phyloP scores from a whole-genome alignment of 2,797 vertebrate genomes.

The Cuniculus paca region DNA sequence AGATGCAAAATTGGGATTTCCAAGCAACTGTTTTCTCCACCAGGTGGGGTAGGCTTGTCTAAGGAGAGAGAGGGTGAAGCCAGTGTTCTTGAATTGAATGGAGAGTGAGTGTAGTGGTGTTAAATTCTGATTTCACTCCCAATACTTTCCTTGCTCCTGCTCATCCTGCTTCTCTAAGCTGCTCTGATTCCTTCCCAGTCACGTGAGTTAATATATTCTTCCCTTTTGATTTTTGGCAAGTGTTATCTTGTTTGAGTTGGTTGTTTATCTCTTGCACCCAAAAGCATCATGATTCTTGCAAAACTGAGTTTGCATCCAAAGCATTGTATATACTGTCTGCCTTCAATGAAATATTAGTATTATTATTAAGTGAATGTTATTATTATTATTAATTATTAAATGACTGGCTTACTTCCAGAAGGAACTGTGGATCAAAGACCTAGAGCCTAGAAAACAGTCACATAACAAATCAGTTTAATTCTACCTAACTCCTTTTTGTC shows the following conservation, averaged over 20 bases:
- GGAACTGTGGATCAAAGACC: background rate
- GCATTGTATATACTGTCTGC: background rate
- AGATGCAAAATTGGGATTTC: background rate
- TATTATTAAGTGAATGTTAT: background rate
- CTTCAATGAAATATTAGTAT: background rate
- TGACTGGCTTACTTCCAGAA: constrained; percentile 6
- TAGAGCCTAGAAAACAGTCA: constrained; percentile 24
- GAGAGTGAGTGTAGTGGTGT: background rate
- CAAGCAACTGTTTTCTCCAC: background rate
- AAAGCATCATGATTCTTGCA: constrained; percentile 35
- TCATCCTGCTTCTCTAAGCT: background rate
- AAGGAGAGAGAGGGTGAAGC: background rate
- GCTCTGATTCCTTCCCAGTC: background rate
- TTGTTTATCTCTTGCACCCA: background rate
- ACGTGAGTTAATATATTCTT: background rate
- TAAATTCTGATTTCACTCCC: background rate
- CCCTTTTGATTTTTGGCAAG: background rate
- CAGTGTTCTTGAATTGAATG: background rate
- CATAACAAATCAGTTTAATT: constrained; percentile 38
- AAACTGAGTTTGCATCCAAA: constrained; percentile 24
- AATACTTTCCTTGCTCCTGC: background rate
- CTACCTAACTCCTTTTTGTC: background rate
- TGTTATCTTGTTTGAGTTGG: constrained; percentile 2
- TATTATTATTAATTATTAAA: constrained; percentile 7
- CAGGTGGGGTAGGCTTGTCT: background rate